Evolutionary conservation across 1,140 invertebrate species (phyloP).

Genomic region (Ectropis grisescens): DNA sequence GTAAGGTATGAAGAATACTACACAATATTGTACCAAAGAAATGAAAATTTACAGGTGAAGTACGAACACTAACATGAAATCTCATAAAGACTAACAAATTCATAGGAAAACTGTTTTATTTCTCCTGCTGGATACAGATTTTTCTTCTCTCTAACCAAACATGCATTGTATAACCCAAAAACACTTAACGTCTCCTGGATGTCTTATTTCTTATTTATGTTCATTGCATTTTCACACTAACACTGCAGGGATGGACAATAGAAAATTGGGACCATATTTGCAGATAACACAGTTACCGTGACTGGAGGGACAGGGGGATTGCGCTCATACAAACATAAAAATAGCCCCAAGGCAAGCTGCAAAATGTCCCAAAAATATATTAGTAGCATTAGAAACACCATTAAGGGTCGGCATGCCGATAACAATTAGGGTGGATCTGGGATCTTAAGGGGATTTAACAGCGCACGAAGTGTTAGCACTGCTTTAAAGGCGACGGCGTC

Average conservation of each 20-base stretch:
- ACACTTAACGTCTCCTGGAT: constrained; percentile 11
- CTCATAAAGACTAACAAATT: no score
- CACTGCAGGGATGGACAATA: constrained; percentile 53
- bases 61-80: no score
- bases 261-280: constrained; percentile 67
- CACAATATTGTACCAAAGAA: no score
- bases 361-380: constrained; percentile 68
- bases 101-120: no score
- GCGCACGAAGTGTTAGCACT: constrained; percentile 27
- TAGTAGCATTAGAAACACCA: constrained; percentile 66
- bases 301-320: constrained; percentile 39
- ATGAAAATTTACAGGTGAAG: no score
- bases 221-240: constrained; percentile 41
- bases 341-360: constrained; percentile 62
- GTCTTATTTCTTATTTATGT: constrained; percentile 54
- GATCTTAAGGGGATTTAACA: constrained; percentile 59
- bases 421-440: constrained; percentile 63
- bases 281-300: constrained; percentile 60
- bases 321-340: constrained; percentile 57
- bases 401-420: constrained; percentile 56
- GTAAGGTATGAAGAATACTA: no score
- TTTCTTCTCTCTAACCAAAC: no score
- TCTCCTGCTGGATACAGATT: no score
- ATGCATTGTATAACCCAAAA: no score
- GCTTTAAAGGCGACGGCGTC: constrained; percentile 16